Percentiles rank a stretch among this genome's conserved stretches.
Conservation (phyloP, 2,888 invertebrate genomes). For the Euplagia quadripunctaria region DNA sequence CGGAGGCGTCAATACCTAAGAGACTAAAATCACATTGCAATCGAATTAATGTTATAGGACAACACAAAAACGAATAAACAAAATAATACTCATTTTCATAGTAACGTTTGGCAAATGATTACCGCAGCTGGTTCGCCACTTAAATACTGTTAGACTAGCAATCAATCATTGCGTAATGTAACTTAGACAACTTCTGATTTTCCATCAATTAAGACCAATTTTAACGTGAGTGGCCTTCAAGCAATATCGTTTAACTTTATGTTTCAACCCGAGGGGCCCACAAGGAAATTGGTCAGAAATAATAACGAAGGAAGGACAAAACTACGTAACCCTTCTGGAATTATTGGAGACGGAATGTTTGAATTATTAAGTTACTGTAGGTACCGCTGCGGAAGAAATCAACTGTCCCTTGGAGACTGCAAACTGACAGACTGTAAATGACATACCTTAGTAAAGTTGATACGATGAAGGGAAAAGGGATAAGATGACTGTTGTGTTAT, state of each 20-base stretch:
- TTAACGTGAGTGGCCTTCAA: background rate
- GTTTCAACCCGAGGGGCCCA: background rate
- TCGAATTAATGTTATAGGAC: background rate
- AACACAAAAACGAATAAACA: background rate
- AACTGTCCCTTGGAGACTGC: background rate
- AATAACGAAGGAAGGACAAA: background rate
- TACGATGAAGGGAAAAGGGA: background rate
- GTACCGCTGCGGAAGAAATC: background rate
- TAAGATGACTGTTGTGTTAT: background rate
- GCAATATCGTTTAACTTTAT: background rate
- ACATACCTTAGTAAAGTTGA: constrained; percentile 1
- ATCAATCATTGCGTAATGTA: background rate
- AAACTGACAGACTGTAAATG: background rate
- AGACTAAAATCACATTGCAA: background rate
- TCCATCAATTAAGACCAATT: background rate
- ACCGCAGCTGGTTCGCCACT: too few relatives aligned
- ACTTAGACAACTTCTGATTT: background rate
- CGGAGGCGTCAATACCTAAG: background rate
- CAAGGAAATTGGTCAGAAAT: background rate
- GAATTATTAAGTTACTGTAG: background rate
- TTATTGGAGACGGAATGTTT: background rate
- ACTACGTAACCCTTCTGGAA: background rate
- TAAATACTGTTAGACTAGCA: background rate
- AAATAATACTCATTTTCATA: background rate
- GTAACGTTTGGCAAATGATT: background rate